Conservation (phyloP, 2,797 vertebrate species). For the Paratrypauchen microcephalus region DNA sequence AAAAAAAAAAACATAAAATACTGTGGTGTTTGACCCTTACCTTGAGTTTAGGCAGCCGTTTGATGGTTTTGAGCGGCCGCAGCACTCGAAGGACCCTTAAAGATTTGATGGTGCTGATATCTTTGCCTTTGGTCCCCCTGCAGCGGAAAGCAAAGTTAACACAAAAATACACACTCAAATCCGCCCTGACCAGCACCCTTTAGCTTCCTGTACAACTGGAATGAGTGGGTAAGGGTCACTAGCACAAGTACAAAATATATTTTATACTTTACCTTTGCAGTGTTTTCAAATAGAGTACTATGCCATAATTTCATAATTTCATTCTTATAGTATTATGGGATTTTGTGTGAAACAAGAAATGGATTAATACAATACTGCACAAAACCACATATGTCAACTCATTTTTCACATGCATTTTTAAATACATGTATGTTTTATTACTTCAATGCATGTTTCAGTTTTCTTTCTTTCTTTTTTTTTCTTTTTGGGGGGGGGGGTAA, state of each 20-base stretch:
- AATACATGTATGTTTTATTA: too few relatives aligned
- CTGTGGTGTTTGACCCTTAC: conserved; percentile 56
- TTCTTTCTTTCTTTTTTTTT: too few relatives aligned
- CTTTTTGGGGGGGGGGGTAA: too few relatives aligned
- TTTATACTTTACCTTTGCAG: not conserved
- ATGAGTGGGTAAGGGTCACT: not conserved
- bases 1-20: not conserved
- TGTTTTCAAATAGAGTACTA: not conserved
- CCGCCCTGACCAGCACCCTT: conserved; percentile 1
- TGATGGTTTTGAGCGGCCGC: conserved; percentile 95
- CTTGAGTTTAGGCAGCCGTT: conserved; percentile 95
- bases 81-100: conserved; percentile 92
- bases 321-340: not conserved
- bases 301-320: too few relatives aligned
- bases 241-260: not conserved
- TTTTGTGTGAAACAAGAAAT: not conserved
- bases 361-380: not conserved
- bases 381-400: too few relatives aligned
- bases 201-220: not conserved
- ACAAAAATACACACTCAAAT: not conserved
- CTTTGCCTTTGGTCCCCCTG: conserved; percentile 93
- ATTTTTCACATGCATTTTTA: not conserved
- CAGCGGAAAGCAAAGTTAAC: conserved; percentile 26
- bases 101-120: conserved; percentile 98
- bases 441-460: too few relatives aligned